Conservation (phyloP, 2,113 vertebrate genomes). For the Canis aureus region DNA sequence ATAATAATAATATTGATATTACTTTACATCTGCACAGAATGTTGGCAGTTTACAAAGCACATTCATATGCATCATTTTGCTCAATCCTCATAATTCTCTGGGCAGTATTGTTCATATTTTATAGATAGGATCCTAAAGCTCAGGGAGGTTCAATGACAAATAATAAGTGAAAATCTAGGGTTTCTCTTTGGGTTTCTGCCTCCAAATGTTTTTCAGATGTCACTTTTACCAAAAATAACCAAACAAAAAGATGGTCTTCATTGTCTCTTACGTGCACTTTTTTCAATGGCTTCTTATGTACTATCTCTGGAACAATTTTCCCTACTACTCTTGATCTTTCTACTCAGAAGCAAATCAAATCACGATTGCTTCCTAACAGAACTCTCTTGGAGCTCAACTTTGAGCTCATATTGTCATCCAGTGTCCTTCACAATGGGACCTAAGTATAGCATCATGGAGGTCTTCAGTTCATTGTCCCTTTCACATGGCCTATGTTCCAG, state of each 20-base stretch:
- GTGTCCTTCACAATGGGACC: neutral
- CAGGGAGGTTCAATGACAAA: conserved; percentile 43
- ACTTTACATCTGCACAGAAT: conserved; percentile 42
- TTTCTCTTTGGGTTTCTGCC: conserved; percentile 28
- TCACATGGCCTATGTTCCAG: neutral
- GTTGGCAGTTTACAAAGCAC: conserved; percentile 45
- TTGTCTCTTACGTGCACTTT: neutral
- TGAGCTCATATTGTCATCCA: neutral
- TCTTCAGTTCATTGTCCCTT: neutral
- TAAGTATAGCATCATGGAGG: neutral
- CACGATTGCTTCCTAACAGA: neutral
- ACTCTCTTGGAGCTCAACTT: neutral
- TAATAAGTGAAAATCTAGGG: neutral
- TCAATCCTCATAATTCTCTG: conserved; percentile 16
- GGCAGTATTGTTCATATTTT: conserved; percentile 53
- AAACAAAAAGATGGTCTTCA: neutral
- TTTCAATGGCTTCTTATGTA: neutral
- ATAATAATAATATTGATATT: conserved; percentile 61
- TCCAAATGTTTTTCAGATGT: neutral
- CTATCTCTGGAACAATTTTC: neutral
- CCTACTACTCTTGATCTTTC: neutral
- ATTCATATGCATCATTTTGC: neutral
- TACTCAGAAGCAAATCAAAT: neutral
- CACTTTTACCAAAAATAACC: conserved; percentile 38
- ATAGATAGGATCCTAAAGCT: neutral